Evolutionary conservation across 2,113 vertebrate species (phyloP).

Genomic region (Heliornis fulica): DNA sequence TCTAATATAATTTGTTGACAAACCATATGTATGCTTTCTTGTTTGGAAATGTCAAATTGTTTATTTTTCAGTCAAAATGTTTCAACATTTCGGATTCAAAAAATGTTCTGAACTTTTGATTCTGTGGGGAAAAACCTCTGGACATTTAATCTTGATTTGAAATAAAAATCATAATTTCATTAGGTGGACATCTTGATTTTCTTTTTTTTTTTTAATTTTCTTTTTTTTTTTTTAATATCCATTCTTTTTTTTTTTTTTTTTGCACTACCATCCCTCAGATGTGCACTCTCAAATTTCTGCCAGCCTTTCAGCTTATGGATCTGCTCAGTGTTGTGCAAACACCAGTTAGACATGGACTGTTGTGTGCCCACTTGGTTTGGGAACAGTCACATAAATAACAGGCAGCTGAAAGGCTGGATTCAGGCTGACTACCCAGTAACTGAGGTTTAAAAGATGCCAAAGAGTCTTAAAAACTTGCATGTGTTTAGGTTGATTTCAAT

Average conservation of each 20-base stretch:
- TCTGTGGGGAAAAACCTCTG: not conserved
- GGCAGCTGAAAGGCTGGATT: not conserved
- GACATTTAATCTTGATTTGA: not conserved
- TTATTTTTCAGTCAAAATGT: constrained; percentile 42
- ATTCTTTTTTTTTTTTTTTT: too few species aligned
- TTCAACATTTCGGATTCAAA: not conserved
- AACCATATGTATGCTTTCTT: constrained; percentile 21
- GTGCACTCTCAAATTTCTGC: not conserved
- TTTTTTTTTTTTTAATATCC: too few species aligned
- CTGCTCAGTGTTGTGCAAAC: not conserved
- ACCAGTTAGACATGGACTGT: not conserved
- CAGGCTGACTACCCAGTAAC: not conserved
- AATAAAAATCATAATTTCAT: not conserved
- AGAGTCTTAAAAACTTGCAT: not conserved
- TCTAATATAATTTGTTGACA: constrained; percentile 48
- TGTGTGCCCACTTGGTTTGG: not conserved
- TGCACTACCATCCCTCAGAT: not conserved
- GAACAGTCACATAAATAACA: not conserved
- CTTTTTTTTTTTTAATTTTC: not conserved
- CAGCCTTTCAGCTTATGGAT: not conserved
- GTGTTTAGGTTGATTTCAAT: not conserved
- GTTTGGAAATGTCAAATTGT: constrained; percentile 32
- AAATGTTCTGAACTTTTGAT: not conserved
- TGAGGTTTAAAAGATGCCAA: not conserved
- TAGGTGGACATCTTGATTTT: not conserved